A percentile compares a stretch with the other conserved stretches of the same genome.
Evolutionary conservation across 2,888 invertebrate genomes (phyloP).

Genomic region (Rotaria sp.): DNA sequence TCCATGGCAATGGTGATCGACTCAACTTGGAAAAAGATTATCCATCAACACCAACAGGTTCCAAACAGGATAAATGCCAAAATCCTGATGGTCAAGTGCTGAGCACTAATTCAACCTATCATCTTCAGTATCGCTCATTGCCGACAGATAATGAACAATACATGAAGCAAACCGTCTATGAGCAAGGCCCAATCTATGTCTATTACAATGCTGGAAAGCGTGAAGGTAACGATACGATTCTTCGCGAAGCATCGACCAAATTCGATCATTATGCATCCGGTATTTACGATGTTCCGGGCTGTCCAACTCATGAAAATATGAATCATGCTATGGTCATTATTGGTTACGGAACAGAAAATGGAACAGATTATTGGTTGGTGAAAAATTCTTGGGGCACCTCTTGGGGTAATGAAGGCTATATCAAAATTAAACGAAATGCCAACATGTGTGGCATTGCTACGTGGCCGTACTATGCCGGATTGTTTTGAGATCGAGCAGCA

Average conservation of each 20-base stretch:
- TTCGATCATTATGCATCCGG: background rate
- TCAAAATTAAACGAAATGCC: background rate
- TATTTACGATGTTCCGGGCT: background rate
- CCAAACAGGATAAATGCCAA: background rate
- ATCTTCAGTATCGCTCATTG: too few species aligned
- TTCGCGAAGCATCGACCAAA: background rate
- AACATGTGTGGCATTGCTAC: background rate
- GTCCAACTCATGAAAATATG: background rate
- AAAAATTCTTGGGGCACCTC: background rate
- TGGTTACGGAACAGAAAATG: conserved; percentile 1
- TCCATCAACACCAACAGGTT: background rate
- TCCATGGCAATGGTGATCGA: background rate
- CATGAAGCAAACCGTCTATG: background rate
- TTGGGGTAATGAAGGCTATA: background rate
- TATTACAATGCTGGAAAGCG: background rate
- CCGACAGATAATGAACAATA: too few species aligned
- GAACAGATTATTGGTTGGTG: background rate
- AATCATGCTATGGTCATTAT: conserved; percentile 7
- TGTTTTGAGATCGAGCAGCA: too few species aligned
- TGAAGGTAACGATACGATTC: background rate
- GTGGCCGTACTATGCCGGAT: too few species aligned
- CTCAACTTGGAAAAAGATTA: background rate
- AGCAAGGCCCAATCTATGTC: background rate
- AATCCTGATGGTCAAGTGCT: too few species aligned
- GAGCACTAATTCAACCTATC: too few species aligned